Evolutionary conservation across 53 echinoderm and acorn worm genomes (phyloP).

Genomic region (Temnopleurus reevesii): DNA sequence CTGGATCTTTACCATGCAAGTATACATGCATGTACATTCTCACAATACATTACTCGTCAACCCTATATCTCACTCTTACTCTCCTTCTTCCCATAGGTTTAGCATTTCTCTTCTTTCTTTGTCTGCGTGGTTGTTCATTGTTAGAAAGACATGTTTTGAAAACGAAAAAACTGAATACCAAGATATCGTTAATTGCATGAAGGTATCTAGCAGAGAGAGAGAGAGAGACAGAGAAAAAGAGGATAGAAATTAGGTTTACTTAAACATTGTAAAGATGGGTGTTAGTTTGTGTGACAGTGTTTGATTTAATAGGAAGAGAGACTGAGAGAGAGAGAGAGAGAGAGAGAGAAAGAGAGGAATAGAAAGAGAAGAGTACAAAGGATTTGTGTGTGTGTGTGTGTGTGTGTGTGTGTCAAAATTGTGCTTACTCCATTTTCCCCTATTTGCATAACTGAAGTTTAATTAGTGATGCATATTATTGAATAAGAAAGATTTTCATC

Average conservation of each 20-base stretch:
- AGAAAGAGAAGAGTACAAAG: background rate
- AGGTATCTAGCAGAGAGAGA: background rate
- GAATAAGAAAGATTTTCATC: no score
- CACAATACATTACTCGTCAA: background rate
- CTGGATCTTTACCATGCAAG: background rate
- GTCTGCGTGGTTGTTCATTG: background rate
- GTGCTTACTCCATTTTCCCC: no score
- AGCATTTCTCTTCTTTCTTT: background rate
- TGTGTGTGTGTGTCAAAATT: no score
- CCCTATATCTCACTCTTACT: background rate
- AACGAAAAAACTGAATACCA: background rate
- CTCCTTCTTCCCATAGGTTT: background rate
- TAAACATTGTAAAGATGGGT: no score
- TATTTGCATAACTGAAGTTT: no score
- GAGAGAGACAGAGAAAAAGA: background rate
- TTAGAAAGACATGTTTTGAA: background rate
- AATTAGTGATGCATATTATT: no score
- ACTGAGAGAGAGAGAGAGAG: background rate
- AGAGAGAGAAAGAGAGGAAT: background rate
- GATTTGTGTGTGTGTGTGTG: no score
- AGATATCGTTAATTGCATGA: no score
- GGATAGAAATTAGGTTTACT: background rate
- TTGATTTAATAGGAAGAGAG: background rate
- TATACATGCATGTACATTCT: conserved; percentile 38
- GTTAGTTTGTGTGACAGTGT: no score